A percentile compares a stretch with the other conserved stretches of the same genome.
Evolutionary conservation across 2,888 invertebrate genomes (phyloP).

Genomic region (Sthenelais limicola): DNA sequence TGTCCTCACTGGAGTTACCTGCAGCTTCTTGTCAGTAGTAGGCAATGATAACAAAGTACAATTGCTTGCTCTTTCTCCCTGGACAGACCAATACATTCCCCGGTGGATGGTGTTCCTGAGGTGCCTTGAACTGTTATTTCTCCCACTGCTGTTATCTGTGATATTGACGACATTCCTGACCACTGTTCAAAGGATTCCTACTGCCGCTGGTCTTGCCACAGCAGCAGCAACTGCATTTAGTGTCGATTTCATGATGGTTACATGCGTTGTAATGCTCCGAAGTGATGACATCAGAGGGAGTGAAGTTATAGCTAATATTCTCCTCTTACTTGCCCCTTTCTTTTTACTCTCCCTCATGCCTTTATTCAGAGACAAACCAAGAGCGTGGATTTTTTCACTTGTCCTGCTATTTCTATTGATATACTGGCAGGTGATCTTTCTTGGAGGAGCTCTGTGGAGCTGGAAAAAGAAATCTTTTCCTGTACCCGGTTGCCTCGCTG

Average conservation of each 20-base stretch:
- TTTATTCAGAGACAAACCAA: conserved; percentile 1
- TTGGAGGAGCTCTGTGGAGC: not conserved
- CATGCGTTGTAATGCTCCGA: conserved; percentile 26
- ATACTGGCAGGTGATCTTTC: conserved; percentile 19
- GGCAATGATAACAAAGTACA: not conserved
- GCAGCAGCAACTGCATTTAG: conserved; percentile 28
- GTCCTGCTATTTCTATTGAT: not conserved
- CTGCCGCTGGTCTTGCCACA: conserved; percentile 18
- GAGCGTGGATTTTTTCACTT: conserved; percentile 15
- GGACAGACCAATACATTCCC: conserved; percentile 7
- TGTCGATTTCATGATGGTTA: conserved; percentile 21
- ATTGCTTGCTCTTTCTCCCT: not conserved
- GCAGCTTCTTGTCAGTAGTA: conserved; percentile 15
- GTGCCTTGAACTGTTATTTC: conserved; percentile 8
- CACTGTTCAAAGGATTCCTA: conserved; percentile 3
- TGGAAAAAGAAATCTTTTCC: not conserved
- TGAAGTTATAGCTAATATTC: conserved; percentile 12
- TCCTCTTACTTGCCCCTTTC: conserved; percentile 11
- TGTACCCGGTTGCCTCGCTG: conserved; percentile 11
- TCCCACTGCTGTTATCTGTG: conserved; percentile 1
- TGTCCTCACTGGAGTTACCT: conserved; percentile 22
- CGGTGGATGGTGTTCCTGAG: not conserved
- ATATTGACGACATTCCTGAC: conserved; percentile 1
- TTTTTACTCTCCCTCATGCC: conserved; percentile 16
- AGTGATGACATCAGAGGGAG: conserved; percentile 13